Evolutionary conservation across 1,140 invertebrate genomes (phyloP).

Genomic region (Monochamus saltuarius): DNA sequence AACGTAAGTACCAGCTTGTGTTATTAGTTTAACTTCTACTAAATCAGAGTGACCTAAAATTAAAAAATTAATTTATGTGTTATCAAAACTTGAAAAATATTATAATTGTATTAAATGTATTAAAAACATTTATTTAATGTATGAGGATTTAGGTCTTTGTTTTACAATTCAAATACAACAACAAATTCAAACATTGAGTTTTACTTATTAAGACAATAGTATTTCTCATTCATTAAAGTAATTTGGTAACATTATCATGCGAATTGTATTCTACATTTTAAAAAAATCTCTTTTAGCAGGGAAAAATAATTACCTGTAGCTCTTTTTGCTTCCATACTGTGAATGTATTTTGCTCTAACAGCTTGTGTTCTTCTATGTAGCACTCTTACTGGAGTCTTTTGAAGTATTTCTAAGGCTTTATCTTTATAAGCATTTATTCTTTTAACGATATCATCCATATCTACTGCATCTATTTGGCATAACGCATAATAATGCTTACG

Average conservation of each 20-base stretch:
- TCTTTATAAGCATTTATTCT: conserved; percentile 49
- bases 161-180: too few species aligned
- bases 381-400: conserved; percentile 83
- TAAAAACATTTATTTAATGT: too few species aligned
- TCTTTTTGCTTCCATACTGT: conserved; percentile 58
- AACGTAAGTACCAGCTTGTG: conserved; percentile 93
- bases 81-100: neutral
- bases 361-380: conserved; percentile 77
- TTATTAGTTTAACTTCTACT: conserved; percentile 71
- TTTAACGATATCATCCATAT: conserved; percentile 58
- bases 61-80: conserved; percentile 21
- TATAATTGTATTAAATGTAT: neutral
- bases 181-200: too few species aligned
- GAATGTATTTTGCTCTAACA: conserved; percentile 63
- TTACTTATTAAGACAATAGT: neutral
- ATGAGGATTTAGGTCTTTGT: too few species aligned
- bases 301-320: conserved; percentile 47
- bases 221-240: neutral
- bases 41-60: conserved; percentile 55
- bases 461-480: conserved; percentile 59
- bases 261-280: conserved; percentile 2
- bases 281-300: neutral
- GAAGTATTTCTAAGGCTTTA: conserved; percentile 48
- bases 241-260: neutral
- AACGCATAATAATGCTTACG: conserved; percentile 81